Conservation (phyloP, 1,140 invertebrate genomes). For the Tetragnatha versicolor region DNA sequence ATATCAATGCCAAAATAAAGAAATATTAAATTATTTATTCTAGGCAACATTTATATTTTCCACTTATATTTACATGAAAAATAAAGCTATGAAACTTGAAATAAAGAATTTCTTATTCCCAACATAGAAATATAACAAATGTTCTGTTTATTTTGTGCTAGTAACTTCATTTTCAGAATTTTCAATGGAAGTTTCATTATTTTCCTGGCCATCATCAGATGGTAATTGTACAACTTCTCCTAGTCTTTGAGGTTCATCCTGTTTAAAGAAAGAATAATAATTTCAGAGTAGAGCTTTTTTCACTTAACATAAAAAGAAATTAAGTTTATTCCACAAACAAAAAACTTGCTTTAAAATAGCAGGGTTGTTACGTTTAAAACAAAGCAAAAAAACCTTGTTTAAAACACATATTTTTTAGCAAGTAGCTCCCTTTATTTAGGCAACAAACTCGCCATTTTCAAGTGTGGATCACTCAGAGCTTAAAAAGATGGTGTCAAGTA, state of each 20-base stretch:
- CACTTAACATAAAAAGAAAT: background rate
- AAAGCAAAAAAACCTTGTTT: background rate
- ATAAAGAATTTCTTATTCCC: too few relatives aligned
- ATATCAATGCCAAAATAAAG: too few relatives aligned
- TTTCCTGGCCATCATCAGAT: background rate
- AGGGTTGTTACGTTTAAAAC: background rate
- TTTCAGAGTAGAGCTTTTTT: background rate
- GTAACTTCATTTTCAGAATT: background rate
- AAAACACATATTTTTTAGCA: background rate
- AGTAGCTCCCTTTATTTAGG: background rate
- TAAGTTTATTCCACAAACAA: background rate
- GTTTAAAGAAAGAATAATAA: background rate
- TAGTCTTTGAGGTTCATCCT: slow-evolving; percentile 2
- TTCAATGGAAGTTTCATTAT: background rate
- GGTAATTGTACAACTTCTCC: background rate
- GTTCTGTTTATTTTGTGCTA: slow-evolving; percentile 5
- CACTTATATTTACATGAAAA: too few relatives aligned
- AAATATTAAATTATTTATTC: too few relatives aligned
- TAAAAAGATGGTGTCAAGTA: too few relatives aligned
- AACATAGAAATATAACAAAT: too few relatives aligned
- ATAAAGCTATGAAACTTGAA: too few relatives aligned
- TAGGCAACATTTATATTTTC: too few relatives aligned
- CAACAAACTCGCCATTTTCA: too few relatives aligned
- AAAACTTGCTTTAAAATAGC: background rate
- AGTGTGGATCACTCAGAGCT: too few relatives aligned